Evolutionary conservation across 2,888 invertebrate genomes (phyloP).

Genomic region (Halocaridina rubra): DNA sequence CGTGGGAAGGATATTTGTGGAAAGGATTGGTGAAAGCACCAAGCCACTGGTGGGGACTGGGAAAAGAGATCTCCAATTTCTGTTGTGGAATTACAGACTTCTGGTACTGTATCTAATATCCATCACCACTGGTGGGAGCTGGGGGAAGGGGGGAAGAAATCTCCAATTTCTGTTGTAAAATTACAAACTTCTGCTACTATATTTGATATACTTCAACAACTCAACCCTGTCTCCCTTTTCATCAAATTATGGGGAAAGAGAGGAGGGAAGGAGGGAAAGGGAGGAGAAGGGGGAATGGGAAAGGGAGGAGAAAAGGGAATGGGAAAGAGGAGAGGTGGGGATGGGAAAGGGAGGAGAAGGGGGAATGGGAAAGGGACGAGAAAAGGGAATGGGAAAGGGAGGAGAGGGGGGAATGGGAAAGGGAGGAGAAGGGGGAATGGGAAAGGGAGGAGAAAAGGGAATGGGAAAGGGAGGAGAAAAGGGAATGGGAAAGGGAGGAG

Average conservation of each 20-base stretch:
- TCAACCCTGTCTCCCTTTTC: no score
- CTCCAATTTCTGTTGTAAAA: no score
- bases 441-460: not conserved
- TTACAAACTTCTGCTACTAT: no score
- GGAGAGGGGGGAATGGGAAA: not conserved
- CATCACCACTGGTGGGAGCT: not conserved
- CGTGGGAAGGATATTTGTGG: no score
- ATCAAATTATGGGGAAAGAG: not conserved
- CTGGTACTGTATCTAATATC: no score
- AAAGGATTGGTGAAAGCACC: no score
- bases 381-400: not conserved
- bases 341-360: not conserved
- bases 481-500: not conserved
- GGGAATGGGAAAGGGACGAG: not conserved
- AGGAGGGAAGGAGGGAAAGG: not conserved
- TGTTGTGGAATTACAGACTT: no score
- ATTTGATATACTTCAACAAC: no score
- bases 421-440: not conserved
- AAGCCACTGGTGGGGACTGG: no score
- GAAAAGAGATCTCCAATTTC: no score
- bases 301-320: not conserved
- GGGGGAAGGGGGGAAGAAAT: not conserved
- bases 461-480: not conserved
- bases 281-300: not conserved
- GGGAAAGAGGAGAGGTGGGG: not conserved